These are phyloP conservation scores for Misgurnus anguillicaudatus DNA, from an alignment of 2,113 vertebrate species.

Conservation along the genomic window DNA sequence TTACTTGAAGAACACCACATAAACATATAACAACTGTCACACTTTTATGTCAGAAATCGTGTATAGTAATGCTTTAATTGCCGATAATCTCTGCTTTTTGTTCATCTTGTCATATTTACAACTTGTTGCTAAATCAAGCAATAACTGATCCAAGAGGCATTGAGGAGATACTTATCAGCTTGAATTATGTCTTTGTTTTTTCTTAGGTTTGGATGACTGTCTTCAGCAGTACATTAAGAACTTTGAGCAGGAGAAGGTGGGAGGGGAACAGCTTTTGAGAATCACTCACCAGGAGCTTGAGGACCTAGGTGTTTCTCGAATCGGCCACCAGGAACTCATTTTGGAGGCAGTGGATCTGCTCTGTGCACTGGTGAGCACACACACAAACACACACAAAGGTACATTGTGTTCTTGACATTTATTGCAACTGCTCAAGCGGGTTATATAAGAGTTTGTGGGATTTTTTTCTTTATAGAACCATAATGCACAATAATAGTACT, in stretches of 20 bases:
- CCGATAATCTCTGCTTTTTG: not conserved
- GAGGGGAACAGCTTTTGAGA: constrained; percentile 77
- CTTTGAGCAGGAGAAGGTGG: constrained; percentile 78
- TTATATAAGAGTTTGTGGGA: no score
- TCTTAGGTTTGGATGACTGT: constrained; percentile 77
- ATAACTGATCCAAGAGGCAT: not conserved
- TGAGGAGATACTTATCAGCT: not conserved
- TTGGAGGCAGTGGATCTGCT: constrained; percentile 79
- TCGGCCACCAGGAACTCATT: constrained; percentile 80
- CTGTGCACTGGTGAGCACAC: constrained; percentile 75
- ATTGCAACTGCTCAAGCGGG: not conserved
- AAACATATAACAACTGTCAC: not conserved
- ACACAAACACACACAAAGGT: constrained; percentile 14
- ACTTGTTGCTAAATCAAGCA: not conserved
- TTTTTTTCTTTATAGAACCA: no score
- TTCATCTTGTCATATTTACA: not conserved
- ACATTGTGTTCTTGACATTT: not conserved
- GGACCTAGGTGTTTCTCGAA: constrained; percentile 78
- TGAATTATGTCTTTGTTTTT: constrained; percentile 2
- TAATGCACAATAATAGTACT: no score
- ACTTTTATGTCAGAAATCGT: not conserved
- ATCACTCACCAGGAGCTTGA: constrained; percentile 82
- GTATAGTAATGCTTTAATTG: not conserved
- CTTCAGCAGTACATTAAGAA: constrained; percentile 81
- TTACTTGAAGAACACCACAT: not conserved